Conservation (phyloP, 2,113 vertebrate species). For the Aleadryas rufinucha region DNA sequence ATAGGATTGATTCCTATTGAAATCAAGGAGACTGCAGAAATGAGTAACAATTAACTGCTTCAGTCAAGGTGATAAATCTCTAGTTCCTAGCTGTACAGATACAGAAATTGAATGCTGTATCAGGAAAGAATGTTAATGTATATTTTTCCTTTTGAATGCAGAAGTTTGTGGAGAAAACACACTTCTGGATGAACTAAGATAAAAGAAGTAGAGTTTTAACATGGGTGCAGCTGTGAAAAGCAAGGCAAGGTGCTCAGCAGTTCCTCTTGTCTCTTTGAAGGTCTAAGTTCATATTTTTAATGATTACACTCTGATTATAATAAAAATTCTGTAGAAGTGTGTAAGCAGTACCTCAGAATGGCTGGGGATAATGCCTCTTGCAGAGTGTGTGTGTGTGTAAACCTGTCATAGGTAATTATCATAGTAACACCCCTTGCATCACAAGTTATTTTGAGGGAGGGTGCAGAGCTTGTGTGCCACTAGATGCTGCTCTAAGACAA, state of each 20-base stretch:
- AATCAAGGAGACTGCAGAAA: background rate
- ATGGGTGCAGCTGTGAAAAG: background rate
- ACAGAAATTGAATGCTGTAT: background rate
- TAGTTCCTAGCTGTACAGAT: background rate
- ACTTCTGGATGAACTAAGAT: background rate
- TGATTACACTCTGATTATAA: background rate
- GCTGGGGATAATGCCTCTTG: background rate
- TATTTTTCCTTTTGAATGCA: background rate
- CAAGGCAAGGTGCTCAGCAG: background rate
- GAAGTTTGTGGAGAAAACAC: background rate
- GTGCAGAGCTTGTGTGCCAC: constrained; percentile 42
- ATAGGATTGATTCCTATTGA: background rate
- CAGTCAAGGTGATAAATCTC: background rate
- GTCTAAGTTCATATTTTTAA: background rate
- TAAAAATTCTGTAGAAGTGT: background rate
- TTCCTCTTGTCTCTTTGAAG: background rate
- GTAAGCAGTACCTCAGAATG: background rate
- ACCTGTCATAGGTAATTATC: background rate
- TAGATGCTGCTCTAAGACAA: constrained; percentile 81
- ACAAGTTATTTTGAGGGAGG: background rate
- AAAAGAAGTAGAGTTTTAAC: background rate
- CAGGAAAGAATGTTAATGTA: background rate
- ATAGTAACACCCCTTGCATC: background rate
- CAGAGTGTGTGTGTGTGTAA: background rate
- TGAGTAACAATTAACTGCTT: background rate